Evolutionary conservation across 2,888 invertebrate genomes (phyloP).

Genomic region (Ichneumon xanthorius): DNA sequence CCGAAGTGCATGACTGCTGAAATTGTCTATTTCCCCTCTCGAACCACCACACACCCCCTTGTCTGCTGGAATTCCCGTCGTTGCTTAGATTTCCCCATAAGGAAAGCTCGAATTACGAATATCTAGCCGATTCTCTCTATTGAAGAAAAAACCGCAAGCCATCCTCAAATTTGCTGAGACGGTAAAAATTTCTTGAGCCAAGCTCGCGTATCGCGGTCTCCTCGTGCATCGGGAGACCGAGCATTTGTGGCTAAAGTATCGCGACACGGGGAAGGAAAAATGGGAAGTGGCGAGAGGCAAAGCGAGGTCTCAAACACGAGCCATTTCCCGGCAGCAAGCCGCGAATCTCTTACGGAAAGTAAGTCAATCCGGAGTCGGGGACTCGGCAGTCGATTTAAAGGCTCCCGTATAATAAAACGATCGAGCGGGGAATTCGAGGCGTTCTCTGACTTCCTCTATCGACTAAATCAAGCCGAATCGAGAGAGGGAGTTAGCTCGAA

Average conservation of each 20-base stretch:
- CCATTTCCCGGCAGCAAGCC: conserved; percentile 59
- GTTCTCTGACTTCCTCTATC: conserved; percentile 65
- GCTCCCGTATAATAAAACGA: conserved; percentile 75
- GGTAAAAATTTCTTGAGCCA: background rate
- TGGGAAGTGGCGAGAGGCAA: conserved; percentile 27
- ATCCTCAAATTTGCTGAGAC: background rate
- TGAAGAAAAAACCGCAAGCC: background rate
- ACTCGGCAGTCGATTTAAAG: conserved; percentile 72
- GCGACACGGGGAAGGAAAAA: conserved; percentile 30
- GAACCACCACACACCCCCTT: background rate
- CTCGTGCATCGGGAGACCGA: background rate
- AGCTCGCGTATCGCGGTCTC: conserved; percentile 5
- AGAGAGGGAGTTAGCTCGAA: conserved; percentile 37
- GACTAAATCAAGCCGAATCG: conserved; percentile 69
- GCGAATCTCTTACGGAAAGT: conserved; percentile 57
- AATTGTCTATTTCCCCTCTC: conserved; percentile 65
- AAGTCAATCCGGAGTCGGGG: conserved; percentile 69
- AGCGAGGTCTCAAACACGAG: conserved; percentile 59
- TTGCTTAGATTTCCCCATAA: background rate
- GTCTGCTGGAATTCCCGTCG: background rate
- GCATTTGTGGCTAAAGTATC: conserved; percentile 24
- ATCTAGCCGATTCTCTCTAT: background rate
- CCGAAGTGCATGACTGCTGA: conserved; percentile 52
- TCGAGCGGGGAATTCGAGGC: conserved; percentile 69
- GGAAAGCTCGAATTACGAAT: conserved; percentile 17